Evolutionary conservation across 2,888 invertebrate species (phyloP).

Genomic region (Leucoptera coffeella): DNA sequence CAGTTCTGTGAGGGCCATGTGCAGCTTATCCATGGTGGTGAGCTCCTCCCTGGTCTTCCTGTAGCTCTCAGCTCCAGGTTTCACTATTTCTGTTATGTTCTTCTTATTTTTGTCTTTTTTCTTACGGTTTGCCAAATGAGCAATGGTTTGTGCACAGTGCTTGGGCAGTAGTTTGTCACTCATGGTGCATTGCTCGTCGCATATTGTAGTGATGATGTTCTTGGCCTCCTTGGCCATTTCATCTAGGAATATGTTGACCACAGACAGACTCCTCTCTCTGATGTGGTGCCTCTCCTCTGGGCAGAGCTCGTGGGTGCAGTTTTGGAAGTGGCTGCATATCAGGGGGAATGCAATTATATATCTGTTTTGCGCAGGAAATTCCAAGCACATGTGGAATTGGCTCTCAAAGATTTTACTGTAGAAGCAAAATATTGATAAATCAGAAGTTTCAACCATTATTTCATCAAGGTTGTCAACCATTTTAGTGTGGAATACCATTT

Average conservation of each 20-base stretch:
- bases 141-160: constrained; percentile 87
- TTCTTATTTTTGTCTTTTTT: constrained; percentile 91
- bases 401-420: constrained; percentile 96
- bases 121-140: constrained; percentile 82
- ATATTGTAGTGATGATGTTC: constrained; percentile 96
- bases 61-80: constrained; percentile 94
- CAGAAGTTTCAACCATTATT: constrained; percentile 93
- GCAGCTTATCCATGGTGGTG: constrained; percentile 97
- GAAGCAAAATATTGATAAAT: constrained; percentile 96
- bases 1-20: constrained; percentile 96
- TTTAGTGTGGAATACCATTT: constrained; percentile 93
- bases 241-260: constrained; percentile 95
- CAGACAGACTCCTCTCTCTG: constrained; percentile 87
- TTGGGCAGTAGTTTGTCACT: constrained; percentile 92
- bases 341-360: constrained; percentile 97
- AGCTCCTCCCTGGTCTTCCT: constrained; percentile 93
- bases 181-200: constrained; percentile 97
- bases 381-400: constrained; percentile 97
- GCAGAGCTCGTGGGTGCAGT: constrained; percentile 95
- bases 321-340: constrained; percentile 96
- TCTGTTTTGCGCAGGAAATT: constrained; percentile 97
- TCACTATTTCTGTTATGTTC: constrained; percentile 75
- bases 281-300: constrained; percentile 98
- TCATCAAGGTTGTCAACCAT: constrained; percentile 98
- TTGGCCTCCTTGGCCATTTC: constrained; percentile 99